These are phyloP conservation scores for Gavialis gangeticus DNA, from an alignment of 2,113 vertebrate species.

Conservation along the genomic window DNA sequence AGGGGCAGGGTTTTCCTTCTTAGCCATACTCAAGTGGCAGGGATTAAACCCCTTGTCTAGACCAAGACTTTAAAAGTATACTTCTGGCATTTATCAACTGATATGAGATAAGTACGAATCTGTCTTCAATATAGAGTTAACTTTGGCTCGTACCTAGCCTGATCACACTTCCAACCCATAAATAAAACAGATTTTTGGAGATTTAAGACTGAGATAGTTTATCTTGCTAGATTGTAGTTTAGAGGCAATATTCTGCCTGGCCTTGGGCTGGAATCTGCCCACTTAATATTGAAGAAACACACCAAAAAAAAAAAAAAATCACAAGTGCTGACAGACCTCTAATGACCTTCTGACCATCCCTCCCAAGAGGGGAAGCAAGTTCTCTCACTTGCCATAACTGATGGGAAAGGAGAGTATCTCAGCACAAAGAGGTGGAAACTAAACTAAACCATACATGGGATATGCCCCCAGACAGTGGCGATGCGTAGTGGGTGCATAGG, in stretches of 20 bases:
- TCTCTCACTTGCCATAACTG: background rate
- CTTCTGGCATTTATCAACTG: too few species aligned
- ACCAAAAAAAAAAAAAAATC: background rate
- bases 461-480: background rate
- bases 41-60: background rate
- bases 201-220: background rate
- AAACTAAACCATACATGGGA: too few species aligned
- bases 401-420: background rate
- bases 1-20: background rate
- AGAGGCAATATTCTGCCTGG: background rate
- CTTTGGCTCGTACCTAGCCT: too few species aligned
- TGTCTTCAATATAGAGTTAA: too few species aligned
- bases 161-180: too few species aligned
- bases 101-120: too few species aligned
- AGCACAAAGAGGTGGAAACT: background rate
- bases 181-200: background rate
- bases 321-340: background rate
- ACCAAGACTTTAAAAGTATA: background rate
- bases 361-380: too few species aligned
- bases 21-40: rapidly evolving
- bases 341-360: background rate
- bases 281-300: background rate
- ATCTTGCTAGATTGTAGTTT: background rate
- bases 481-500: background rate
- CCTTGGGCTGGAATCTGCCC: background rate